Base-by-base conservation (phyloP, 2,888 invertebrate species). In the Criorhina ranunculi region DNA sequence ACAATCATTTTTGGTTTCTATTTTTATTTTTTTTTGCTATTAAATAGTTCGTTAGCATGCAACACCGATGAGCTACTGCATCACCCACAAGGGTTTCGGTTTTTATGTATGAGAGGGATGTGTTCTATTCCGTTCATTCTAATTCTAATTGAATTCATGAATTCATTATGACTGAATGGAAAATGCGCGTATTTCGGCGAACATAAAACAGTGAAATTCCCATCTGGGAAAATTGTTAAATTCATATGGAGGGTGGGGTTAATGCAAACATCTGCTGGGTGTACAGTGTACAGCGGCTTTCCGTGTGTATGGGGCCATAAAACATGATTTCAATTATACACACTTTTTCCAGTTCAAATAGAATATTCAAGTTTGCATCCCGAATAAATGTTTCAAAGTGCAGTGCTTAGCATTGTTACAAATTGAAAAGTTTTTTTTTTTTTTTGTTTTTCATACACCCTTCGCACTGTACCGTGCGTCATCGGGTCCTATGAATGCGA, bases 91-190 rank as follows among this genome's bases (percentile, higher is more conserved):
- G 33, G 53, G 7, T 49, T 49, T 31, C 9, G 24, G 60, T 6
- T 55, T 37, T 42, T 62, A 24, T 24, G 24, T 4, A 4, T 1
- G 24, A 4, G 1, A 4, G 24, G 24, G 24, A 4, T 24, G 12
- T 49, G 40, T 35, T 12, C 42, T 51, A 59, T 66, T 64, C 59
- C 59, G 53, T 55, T 77, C 72, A 72, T 82, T 76, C 77, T 82
- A 82, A 82, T 77, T 77, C 82, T 82, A 82, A 78, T 82, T 82
- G 82, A 77, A 78, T 82, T 78, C 82, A 82, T 82, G 82, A 77
- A 82, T 82, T 82, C 70, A 66, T 77, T 82, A 82, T 77, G 66
- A 66, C 44, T 70, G 59, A 77, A 77, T 44, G 57, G 40, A 46
- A 44, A 82, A 81, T 70, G 57, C 64, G 76, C 35, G 81, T 44